Evolutionary conservation across 2,113 vertebrate genomes (phyloP), one percentile per base, ranked within the genome.

Genomic region (Meleagris gallopavo): DNA sequence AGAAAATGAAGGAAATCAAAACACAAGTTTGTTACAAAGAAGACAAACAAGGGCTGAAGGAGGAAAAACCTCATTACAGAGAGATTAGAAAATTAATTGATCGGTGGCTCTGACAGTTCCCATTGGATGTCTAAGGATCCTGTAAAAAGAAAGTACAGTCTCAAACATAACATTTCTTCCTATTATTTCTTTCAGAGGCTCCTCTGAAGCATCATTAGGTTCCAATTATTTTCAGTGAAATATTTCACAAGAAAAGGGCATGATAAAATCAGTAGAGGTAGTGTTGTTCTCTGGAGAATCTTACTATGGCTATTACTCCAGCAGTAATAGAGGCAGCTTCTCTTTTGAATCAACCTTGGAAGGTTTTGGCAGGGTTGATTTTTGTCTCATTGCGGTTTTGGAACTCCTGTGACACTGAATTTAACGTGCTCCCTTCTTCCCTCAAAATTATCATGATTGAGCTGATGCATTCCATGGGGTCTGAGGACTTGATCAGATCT

Each of bases 71-170:
- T 94, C 58, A 89, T 96, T 95, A 93, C 66, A 80, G 89, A 72
- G 88, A 94, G 80, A 94, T 95, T 89, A 93, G 77, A 88, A 96
- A 96, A 92, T 90, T 96, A 96, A 96, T 96, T 96, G 87, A 82
- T 89, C 94, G 50, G 72, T 97, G 86, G 32, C 75, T 92, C 64
- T 94, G 65, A 88, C 61, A 82, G 89, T 72, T 97, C 91, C 93
- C 94, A 71, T 84, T 91, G 81, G 91, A 93, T 94, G 50, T 90
- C 38, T 96, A 30, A 92, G 69, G 78, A 74, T 90, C 57, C 6
- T 24, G 58, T 83, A 34, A 93, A 94, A 96, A 88, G 64, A 94
- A 95, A 79, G 57, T 61, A 27, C 58, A 32, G 30, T 89, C 83
- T 94, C 69, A 93, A 89, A 93, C 29, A 93, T 84, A 83, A 89